Evolutionary conservation across 2,888 invertebrate species (phyloP), one percentile per base, ranked within the genome.

Genomic region (Arenicola marina): DNA sequence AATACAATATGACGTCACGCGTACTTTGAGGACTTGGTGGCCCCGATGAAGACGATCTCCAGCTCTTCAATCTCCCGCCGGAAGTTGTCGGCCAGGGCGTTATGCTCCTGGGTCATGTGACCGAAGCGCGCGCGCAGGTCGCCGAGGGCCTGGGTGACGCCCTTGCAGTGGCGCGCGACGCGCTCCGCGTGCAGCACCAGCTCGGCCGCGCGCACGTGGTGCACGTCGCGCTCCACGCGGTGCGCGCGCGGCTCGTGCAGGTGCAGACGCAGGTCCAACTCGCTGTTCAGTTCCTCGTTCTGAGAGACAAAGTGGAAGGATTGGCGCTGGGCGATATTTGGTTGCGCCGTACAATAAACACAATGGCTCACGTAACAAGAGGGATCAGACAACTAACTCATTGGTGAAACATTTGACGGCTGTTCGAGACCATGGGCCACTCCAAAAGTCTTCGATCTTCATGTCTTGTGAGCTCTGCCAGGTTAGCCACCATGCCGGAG

Each of bases 161-260:
- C 83, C 65, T 78, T 78, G 67, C 77, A 77, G 69, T 83, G 83
- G 15, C 81, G 73, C 0, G 73, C 67, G 26, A 83, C 82, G 29
- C 83, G 73, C 69, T 83, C 83, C 1, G 76, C 73, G 66, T 83
- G 83, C 78, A 82, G 75, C 59, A 82, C 76, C 51, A 83, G 69
- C 70, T 83, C 83, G 58, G 82, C 83, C 82, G 81, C 82, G 60
- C 83, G 67, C 48, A 83, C 83, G 71, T 83, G 81, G 62, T 83
- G 81, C 3, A 83, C 78, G 65, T 83, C 83, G 56, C 77, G 72
- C 59, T 83, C 82, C 11, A 80, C 78, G 29, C 83, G 68, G 18
- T 75, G 68, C 2, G 76, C 60, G 43, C 83, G 70, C 1, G 83
- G 82, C 63, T 79, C 76, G 69, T 83, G 83, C 4, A 83, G 75